Conservation (phyloP, 2,888 invertebrate species). For the Drosophila pseudotalamancana region DNA sequence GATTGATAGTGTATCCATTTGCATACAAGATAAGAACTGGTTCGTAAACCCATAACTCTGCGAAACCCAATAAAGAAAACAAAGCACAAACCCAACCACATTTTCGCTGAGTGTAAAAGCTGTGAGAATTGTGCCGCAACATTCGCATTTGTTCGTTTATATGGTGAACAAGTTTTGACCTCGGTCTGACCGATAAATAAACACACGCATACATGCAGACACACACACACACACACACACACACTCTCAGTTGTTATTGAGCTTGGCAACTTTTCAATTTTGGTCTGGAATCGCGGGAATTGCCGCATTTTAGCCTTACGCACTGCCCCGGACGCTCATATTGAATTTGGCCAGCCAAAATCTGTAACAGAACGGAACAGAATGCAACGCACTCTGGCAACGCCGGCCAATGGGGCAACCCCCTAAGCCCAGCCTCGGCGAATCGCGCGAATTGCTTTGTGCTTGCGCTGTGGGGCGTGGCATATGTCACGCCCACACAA, state of each 20-base stretch:
- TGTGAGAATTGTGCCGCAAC: neutral
- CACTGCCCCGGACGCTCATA: slow-evolving; percentile 38
- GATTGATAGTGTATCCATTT: too few relatives aligned
- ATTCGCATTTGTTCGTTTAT: neutral
- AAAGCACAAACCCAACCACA: neutral
- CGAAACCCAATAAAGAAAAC: neutral
- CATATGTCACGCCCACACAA: slow-evolving; percentile 36
- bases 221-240: neutral
- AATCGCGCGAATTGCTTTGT: slow-evolving; percentile 44
- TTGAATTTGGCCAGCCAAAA: slow-evolving; percentile 45
- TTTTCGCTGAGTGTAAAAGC: neutral
- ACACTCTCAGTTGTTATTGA: slow-evolving; percentile 18
- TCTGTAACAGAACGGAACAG: slow-evolving; percentile 18
- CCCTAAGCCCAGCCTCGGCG: neutral
- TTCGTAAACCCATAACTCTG: too few relatives aligned
- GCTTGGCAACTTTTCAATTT: slow-evolving; percentile 69
- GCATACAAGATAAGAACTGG: too few relatives aligned
- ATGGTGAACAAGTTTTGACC: neutral
- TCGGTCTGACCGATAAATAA: slow-evolving; percentile 6
- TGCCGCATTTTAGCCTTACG: slow-evolving; percentile 45
- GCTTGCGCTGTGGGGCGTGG: slow-evolving; percentile 3
- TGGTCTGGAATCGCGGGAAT: slow-evolving; percentile 27
- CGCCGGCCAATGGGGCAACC: neutral
- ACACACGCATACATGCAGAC: slow-evolving; percentile 6
- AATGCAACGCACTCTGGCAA: slow-evolving; percentile 1